These are phyloP conservation scores for Sinonovacula constricta DNA, from an alignment of 1,140 invertebrate species.

Conservation along the genomic window DNA sequence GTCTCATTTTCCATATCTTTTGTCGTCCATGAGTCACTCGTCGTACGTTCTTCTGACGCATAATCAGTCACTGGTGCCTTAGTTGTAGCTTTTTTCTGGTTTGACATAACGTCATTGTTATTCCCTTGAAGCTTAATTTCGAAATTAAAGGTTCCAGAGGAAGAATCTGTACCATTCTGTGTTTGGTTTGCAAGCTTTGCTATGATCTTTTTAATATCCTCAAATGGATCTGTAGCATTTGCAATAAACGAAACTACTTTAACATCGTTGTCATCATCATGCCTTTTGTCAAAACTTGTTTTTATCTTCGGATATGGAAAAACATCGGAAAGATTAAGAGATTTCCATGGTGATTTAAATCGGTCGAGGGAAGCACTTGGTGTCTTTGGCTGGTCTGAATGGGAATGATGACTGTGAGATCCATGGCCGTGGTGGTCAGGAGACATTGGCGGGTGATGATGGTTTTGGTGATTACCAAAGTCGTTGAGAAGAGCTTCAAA, in stretches of 20 bases:
- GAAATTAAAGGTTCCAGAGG: too few relatives aligned
- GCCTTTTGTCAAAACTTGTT: background rate
- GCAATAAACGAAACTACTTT: conserved; percentile 29
- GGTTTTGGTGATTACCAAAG: background rate
- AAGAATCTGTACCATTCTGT: too few relatives aligned
- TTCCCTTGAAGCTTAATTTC: too few relatives aligned
- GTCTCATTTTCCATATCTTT: too few relatives aligned
- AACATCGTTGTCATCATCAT: conserved; percentile 24
- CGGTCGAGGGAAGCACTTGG: background rate
- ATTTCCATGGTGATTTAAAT: conserved; percentile 28
- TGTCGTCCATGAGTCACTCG: too few relatives aligned
- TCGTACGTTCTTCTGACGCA: too few relatives aligned
- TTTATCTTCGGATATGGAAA: conserved; percentile 2
- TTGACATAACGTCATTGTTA: too few relatives aligned
- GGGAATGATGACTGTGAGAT: background rate
- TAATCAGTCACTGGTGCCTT: too few relatives aligned
- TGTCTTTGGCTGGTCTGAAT: conserved; percentile 9
- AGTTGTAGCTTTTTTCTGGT: too few relatives aligned
- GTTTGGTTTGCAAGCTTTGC: conserved; percentile 1
- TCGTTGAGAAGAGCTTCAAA: background rate
- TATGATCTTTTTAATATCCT: conserved; percentile 14
- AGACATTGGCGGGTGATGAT: background rate
- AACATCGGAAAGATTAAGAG: conserved; percentile 27
- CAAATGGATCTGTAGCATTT: conserved; percentile 27
- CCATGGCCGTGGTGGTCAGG: background rate